Conservation (phyloP, 2,888 invertebrate genomes). For the Pristionchus japonicus region DNA sequence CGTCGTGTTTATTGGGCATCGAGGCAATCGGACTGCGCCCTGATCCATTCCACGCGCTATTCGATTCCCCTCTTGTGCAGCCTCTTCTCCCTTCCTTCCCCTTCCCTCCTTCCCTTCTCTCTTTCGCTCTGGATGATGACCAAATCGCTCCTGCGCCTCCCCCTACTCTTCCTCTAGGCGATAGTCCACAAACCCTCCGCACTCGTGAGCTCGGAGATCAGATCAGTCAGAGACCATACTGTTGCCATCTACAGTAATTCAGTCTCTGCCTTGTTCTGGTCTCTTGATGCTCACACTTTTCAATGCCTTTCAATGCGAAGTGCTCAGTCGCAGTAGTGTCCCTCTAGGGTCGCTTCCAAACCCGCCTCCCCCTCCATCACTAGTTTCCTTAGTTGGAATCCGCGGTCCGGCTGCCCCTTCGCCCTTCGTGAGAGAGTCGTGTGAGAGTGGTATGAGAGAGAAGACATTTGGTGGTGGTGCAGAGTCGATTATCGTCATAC, state of each 20-base stretch:
- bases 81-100: conserved; percentile 38
- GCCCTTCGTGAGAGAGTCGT: conserved; percentile 18
- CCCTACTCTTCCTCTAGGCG: conserved; percentile 33
- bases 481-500: conserved; percentile 30
- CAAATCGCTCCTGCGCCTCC: conserved; percentile 12
- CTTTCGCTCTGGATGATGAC: conserved; percentile 40
- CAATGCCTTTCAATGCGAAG: neutral
- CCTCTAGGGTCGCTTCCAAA: neutral
- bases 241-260: conserved; percentile 36
- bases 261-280: neutral
- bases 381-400: conserved; percentile 8
- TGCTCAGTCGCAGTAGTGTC: conserved; percentile 16
- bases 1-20: conserved; percentile 54
- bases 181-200: neutral
- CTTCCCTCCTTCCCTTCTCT: neutral
- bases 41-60: conserved; percentile 61
- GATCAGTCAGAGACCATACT: conserved; percentile 8
- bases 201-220: neutral
- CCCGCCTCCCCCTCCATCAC: neutral
- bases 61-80: conserved; percentile 52
- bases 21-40: conserved; percentile 65
- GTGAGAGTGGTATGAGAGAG: neutral
- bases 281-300: neutral
- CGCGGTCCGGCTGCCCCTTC: conserved; percentile 43
- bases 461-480: conserved; percentile 43